Base-by-base conservation (phyloP, 35 echinoderm and acorn worm species). In the Lytechinus variegatus region DNA sequence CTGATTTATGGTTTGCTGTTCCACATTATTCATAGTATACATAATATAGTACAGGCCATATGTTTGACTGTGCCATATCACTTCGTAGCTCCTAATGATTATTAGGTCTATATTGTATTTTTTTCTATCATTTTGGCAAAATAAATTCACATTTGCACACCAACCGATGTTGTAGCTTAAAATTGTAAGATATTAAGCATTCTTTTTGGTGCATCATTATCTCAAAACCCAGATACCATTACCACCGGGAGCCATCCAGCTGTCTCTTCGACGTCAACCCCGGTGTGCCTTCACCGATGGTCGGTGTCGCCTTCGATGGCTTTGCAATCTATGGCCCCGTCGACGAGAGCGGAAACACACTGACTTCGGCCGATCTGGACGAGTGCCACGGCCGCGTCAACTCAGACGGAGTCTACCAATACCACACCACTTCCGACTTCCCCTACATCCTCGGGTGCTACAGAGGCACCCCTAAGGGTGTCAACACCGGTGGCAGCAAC, bases 291-390 rank as follows among this genome's bases (percentile, higher is more conserved):
- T 97, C 97, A 0, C 93, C 95, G 3, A 91, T 98, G 33, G 97
- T 98, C 24, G 97, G 96, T 1, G 97, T 98, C 54, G 97, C 97
- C 10, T 95, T 97, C 71, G 97, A 98, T 51, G 97, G 96, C 12
- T 98, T 97, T 55, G 96, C 96, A n/a, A 97, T 98, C 94, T 98
- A 97, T 94, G 96, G 97, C 19, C 97, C 97, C 12, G 94, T 94
- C 29, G 97, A 98, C 86, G 97, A 98, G 94, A 91, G 95, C 52
- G 96, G 97, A 33, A 95, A 95, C 91, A 58, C 14, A 3, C 56
- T 98, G 28, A 97, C 93, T 3, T 96, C 95, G 1, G 89, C 27
- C 55, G 95, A 97, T 54, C 94, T 98, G 27, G 97, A 98, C 72
- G 96, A 96, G 89, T 97, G 97, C 55, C 95, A 97, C 72, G 95